Conservation (phyloP, 2,113 vertebrate species). For the Plecotus auritus region DNA sequence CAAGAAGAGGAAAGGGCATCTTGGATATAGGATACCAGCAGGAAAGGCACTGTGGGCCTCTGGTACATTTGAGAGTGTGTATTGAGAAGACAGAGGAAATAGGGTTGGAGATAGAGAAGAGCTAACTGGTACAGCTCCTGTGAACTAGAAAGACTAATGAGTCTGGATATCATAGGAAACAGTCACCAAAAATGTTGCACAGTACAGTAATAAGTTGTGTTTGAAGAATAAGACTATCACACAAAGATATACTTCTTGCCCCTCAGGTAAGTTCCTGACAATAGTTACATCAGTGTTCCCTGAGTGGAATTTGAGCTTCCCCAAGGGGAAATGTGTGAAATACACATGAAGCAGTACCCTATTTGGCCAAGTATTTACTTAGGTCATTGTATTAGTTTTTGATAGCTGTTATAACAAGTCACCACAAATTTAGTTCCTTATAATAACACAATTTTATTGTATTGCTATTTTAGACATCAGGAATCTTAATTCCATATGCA, state of each 20-base stretch:
- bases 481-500: background rate
- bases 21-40: rapidly evolving
- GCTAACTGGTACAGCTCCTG: background rate
- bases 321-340: too few species aligned
- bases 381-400: background rate
- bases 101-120: background rate
- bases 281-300: too few species aligned
- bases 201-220: rapidly evolving
- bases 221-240: background rate
- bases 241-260: background rate
- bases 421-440: background rate
- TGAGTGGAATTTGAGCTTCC: background rate
- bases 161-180: background rate
- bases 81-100: background rate
- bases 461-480: background rate
- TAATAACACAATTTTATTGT: background rate
- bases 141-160: rapidly evolving
- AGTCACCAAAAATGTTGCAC: background rate
- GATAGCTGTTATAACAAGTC: background rate
- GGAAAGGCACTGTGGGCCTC: background rate
- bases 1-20: background rate
- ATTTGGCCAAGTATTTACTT: background rate
- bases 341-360: background rate
- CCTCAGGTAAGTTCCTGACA: background rate
- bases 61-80: background rate